These are phyloP conservation scores for Syngnathus rostellatus DNA, from an alignment of 2,797 vertebrate genomes.

Conservation along the genomic window DNA sequence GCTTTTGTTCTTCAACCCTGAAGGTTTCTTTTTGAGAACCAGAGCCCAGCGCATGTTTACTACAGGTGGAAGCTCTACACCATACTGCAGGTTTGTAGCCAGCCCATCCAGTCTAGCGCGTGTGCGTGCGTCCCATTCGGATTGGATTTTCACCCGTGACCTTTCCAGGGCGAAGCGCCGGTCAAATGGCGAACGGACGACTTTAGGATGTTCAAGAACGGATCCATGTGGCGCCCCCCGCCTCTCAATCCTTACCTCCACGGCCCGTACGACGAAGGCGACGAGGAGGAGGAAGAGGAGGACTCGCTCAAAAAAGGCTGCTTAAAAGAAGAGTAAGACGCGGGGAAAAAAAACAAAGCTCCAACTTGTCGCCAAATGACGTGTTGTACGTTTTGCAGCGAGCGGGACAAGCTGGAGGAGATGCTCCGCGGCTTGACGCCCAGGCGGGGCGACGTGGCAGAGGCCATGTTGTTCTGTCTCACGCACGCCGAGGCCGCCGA, in stretches of 20 bases:
- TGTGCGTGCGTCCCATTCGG: background rate
- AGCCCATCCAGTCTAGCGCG: too few species aligned
- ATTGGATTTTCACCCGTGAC: background rate
- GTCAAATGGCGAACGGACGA: slow-evolving; percentile 95
- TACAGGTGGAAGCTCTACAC: slow-evolving; percentile 98
- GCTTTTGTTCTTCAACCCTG: slow-evolving; percentile 10
- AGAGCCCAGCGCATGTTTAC: slow-evolving; percentile 97
- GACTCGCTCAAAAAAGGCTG: slow-evolving; percentile 85
- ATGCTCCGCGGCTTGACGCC: slow-evolving; percentile 87
- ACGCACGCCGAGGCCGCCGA: slow-evolving; percentile 92
- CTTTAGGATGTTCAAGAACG: slow-evolving; percentile 98
- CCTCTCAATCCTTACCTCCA: slow-evolving; percentile 94
- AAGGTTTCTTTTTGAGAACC: slow-evolving; percentile 99
- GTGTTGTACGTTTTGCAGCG: slow-evolving; percentile 63
- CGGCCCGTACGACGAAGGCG: slow-evolving; percentile 89
- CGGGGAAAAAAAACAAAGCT: too few species aligned
- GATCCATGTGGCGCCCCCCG: slow-evolving; percentile 93
- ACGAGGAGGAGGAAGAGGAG: slow-evolving; percentile 85
- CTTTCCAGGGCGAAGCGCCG: slow-evolving; percentile 85
- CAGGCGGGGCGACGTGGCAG: slow-evolving; percentile 88
- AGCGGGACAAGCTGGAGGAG: slow-evolving; percentile 95
- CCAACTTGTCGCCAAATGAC: background rate
- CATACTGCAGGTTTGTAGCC: slow-evolving; percentile 81
- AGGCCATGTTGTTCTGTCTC: slow-evolving; percentile 97
- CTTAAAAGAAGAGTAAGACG: slow-evolving; percentile 89